Percentiles rank a stretch among this genome's conserved stretches.
These are phyloP conservation scores for Temnothorax unifasciatus DNA, from an alignment of 2,888 invertebrate species.

Conservation along the genomic window DNA sequence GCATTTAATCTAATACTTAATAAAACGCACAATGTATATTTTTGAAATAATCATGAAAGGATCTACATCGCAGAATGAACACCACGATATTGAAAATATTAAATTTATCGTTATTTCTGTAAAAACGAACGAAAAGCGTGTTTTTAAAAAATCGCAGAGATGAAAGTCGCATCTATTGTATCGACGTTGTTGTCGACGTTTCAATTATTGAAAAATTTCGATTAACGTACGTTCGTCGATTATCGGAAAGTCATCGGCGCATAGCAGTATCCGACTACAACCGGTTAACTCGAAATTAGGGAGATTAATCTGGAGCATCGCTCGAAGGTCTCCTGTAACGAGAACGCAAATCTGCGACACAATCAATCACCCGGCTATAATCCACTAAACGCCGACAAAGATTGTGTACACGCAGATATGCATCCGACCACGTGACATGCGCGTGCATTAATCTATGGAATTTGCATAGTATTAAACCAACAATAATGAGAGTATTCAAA, in stretches of 20 bases:
- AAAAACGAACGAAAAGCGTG: background rate
- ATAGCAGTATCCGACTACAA: background rate
- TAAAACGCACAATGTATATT: background rate
- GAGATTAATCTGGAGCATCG: conserved; percentile 5
- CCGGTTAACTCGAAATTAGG: conserved; percentile 17
- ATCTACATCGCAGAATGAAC: background rate
- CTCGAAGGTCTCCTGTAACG: background rate
- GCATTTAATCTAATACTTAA: background rate
- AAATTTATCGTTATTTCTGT: background rate
- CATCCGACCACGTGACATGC: conserved; percentile 21
- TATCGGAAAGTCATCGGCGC: background rate
- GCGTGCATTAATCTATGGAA: conserved; percentile 12
- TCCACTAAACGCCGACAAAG: background rate
- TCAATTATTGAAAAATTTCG: conserved; percentile 1
- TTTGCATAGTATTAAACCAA: background rate
- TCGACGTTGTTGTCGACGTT: background rate
- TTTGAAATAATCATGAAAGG: background rate
- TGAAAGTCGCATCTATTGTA: background rate
- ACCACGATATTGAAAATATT: background rate
- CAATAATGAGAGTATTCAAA: background rate
- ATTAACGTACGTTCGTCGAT: background rate
- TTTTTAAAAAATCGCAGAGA: background rate
- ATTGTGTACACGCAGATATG: background rate
- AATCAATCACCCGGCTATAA: conserved; percentile 3
- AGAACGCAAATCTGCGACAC: background rate